Conservation (phyloP, 2,888 invertebrate species). For the Synergus laeviventris region DNA sequence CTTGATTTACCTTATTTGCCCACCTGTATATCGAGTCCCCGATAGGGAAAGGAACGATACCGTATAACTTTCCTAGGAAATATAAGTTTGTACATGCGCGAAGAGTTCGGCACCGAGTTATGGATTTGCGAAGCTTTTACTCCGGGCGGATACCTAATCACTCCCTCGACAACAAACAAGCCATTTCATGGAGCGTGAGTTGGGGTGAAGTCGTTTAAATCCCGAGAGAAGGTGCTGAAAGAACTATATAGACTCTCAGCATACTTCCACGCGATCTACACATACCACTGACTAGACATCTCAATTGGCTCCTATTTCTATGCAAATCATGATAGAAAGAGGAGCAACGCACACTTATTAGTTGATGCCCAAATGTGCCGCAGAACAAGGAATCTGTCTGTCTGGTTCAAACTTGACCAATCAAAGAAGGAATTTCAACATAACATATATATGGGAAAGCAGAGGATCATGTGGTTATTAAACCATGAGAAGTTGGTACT, state of each 20-base stretch:
- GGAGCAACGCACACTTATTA: conserved; percentile 1
- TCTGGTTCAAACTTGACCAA: neutral
- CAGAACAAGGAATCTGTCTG: neutral
- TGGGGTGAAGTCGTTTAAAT: conserved; percentile 19
- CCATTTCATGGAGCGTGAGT: neutral
- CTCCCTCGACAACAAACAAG: conserved; percentile 1
- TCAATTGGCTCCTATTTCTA: conserved; percentile 5
- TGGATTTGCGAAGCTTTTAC: conserved; percentile 22
- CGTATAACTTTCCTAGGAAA: conserved; percentile 30
- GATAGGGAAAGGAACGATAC: conserved; percentile 29
- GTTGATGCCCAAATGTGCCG: neutral
- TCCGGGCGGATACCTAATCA: conserved; percentile 11
- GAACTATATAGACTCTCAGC: conserved; percentile 44
- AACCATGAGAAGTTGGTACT: neutral
- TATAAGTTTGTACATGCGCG: conserved; percentile 18
- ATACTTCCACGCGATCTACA: conserved; percentile 61
- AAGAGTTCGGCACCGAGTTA: conserved; percentile 14
- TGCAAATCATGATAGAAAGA: no score
- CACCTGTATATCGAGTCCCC: conserved; percentile 37
- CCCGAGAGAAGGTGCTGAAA: conserved; percentile 38
- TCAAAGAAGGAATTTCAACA: neutral
- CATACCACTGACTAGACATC: conserved; percentile 10
- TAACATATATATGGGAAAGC: no score
- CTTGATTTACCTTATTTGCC: conserved; percentile 40
- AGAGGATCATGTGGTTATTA: neutral